Evolutionary conservation across 2,888 invertebrate genomes (phyloP), one percentile per base, ranked within the genome.

Genomic region (Epistrophe eligans): DNA sequence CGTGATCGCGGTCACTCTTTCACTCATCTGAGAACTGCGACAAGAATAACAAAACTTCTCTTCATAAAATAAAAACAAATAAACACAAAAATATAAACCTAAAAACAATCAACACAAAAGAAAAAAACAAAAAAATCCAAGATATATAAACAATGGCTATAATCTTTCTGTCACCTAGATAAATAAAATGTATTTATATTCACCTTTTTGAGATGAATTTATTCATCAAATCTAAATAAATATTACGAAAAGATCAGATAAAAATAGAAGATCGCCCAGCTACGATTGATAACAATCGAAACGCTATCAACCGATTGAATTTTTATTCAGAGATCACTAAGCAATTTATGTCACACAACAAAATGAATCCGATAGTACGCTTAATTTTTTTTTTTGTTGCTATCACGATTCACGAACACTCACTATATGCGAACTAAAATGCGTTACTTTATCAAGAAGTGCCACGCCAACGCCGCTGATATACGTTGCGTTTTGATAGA

Each of bases 1-100:
- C 48, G 50, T 48, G 67, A 79, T 74, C 70, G 79, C 58, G 72
- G 85, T 73, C 77, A 57, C 67, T 81, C 84, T 55, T 72, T 81
- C 60, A 40, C 38, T 71, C 45, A 45, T 81, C 62, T 35, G 9
- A 8, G 35, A 35, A 35, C 35, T 50, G 43, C n/a, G 64, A 77
- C 38, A 55, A 50, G 17, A 77, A 71, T 57, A 55, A 83, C 38
- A 55, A 80, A 66, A 74, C 35, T n/a, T 15, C 38, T 28, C 38
- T 38, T 28, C n/a, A 10, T 24, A 35, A 32, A 74, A 58, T 35
- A 64, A 70, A 62, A 77, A 72, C 62, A 84, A 76, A 70, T 40
- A 19, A 80, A 66, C 57, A 60, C 38, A 72, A 32, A 9, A 73
- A 77, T 73, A 60, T 43, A 58, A 32, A 32, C 32, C 32, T 79